Evolutionary conservation across 2,113 vertebrate genomes (phyloP), one percentile per base, ranked within the genome.

Genomic region (Athene noctua): DNA sequence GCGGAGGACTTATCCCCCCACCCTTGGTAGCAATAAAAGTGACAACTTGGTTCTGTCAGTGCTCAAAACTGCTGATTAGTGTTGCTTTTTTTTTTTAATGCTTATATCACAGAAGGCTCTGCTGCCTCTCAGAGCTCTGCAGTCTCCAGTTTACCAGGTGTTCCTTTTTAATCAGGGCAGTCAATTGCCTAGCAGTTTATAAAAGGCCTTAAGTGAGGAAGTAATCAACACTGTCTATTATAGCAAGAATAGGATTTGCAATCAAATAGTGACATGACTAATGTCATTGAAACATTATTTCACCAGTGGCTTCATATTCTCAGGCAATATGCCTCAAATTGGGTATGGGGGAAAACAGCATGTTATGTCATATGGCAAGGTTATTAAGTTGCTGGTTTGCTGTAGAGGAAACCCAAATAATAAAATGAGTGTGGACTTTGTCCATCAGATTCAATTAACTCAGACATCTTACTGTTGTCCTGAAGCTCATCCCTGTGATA

Each of bases 141-240:
- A 42, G 86, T 52, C 84, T 81, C 80, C 72, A 88, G 83, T 86
- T 91, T 92, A 36, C 88, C 96, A 95, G 92, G 96, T 97, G 94
- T 80, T 96, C 72, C 65, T 92, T 93, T 93, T 95, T 89, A 92
- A 97, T 94, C 92, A 96, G 77, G 77, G 19, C 72, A 93, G 52
- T 90, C 80, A 92, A 92, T 92, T 95, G 61, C 94, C 59, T 74
- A 46, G 22, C n/a, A 81, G 75, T 80, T 92, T 59, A 92, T 93
- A 75, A 94, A 95, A 86, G 65, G 65, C 68, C 70, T 93, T 93
- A 91, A 97, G 88, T 96, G 94, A 96, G 96, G 95, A 97, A 97
- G 86, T 89, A 95, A 96, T 96, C 91, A 96, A 68, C 75, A 47
- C 72, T 66, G 46, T 90, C 79, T 94, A 2, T 95, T 80, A 63